Base-by-base conservation (phyloP, 2,888 invertebrate genomes). In the Lobophora halterata region DNA sequence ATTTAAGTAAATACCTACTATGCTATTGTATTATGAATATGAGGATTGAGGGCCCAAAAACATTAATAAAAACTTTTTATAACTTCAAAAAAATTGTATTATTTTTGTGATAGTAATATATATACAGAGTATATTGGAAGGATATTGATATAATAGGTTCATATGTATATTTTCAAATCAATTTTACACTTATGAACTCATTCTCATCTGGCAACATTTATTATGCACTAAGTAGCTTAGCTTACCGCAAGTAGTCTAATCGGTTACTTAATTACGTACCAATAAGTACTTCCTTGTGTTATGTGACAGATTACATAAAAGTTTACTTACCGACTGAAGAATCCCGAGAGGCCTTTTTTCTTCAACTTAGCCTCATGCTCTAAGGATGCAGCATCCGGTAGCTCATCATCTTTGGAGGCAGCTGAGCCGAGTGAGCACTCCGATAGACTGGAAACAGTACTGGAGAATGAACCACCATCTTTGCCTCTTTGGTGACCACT, bases 391-490 rank as follows among this genome's bases (percentile, higher is more conserved):
- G 61, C 61, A 46, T 77, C 77, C 2, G 59, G 59, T 7, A 67
- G 52, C 20, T 81, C 83, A 44, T 90, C 89, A 9, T 89, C 89
- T 30, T 82, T 83, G 0, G 90, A 89, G 2, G 85, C 75, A 49
- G 81, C 85, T 50, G 91, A 92, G 2, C 91, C 91, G 1, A 92
- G 85, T 1, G 92, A 93, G 35, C 90, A 90, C 71, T 93, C 92
- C n/a, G 92, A 93, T 16, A 92, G 74, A 65, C 91, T 92, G 4
- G 93, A 93, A 33, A 92, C 89, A 9, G 92, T 92, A 58, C 93
- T 93, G 1, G 91, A 91, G 67, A 90, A 91, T 1, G 91, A 91
- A 1, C 91, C 90, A 28, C 90, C 89, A 65, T 90, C 90, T 39
- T 88, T 88, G 3, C 88, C 89, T 9, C 90, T 66, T 39, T 85